Evolutionary conservation across 1,140 invertebrate genomes (phyloP), one percentile per base, ranked within the genome.

Genomic region (Platyscapa corneri): DNA sequence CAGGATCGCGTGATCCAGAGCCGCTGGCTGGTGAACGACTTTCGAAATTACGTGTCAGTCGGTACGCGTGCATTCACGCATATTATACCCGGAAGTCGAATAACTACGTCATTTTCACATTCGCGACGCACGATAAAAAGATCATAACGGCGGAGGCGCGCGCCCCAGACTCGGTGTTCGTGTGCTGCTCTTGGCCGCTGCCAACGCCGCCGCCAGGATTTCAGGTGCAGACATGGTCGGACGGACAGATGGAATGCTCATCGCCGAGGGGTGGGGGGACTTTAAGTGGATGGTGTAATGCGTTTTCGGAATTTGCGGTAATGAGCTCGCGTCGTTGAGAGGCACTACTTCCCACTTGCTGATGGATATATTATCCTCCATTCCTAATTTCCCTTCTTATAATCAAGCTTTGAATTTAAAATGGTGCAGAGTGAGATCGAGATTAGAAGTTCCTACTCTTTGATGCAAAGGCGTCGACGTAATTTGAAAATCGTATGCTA

Each of bases 11-110:
- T 81, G 84, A 85, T 37, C 65, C 78, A 81, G 27, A 27, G 53
- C 23, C 14, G 46, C 32, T 39, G 74, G 34, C 77, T 18, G n/a
- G 83, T 46, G 67, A 74, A 46, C 56, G 78, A 85, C 84, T 85
- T 85, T 85, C 84, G 56, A 85, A 85, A 82, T 81, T 85, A 85
- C 79, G 79, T 67, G 79, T 77, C 60, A 39, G 79, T 23, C 32
- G 49, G 65, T 32, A 16, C 30, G 79, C n/a, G 64, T 16, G 64
- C 42, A 49, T 60, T 23, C n/a, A 18, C n/a, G 8, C 10, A 14
- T 8, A 56, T 83, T 27, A 60, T 10, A 83, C 81, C 81, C 70
- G 81, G 81, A 83, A 83, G 81, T 60, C 81, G 7, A 39, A 27
- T 39, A 75, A 70, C 65, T 30, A 60, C 81, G 49, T 83, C 81